Percentiles rank a stretch among this genome's conserved stretches.
phyloP scores from a whole-genome alignment of 2,888 invertebrate genomes.

The Dolichopus griseipennis region DNA sequence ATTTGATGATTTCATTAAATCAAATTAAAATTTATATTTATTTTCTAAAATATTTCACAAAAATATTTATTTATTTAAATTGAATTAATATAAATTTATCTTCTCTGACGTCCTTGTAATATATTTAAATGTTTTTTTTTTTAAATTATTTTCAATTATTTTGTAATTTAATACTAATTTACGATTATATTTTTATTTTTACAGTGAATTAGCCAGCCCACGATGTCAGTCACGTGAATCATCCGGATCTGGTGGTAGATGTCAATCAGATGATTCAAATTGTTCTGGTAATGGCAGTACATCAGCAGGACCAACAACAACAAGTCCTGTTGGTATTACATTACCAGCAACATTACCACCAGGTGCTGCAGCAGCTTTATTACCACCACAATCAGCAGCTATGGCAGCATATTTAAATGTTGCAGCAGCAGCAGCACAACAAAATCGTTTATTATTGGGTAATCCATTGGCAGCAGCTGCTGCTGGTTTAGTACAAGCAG shows the following conservation, averaged over 20 bases:
- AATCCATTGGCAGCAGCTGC: constrained; percentile 66
- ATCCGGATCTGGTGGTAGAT: constrained; percentile 55
- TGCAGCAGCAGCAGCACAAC: constrained; percentile 61
- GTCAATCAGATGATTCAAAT: constrained; percentile 69
- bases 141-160: too few relatives aligned
- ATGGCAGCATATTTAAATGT: constrained; percentile 73
- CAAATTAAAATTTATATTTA: background rate
- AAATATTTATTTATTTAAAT: background rate
- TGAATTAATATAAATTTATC: background rate
- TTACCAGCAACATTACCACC: constrained; percentile 60
- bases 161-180: background rate
- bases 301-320: constrained; percentile 44
- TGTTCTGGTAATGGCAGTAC: constrained; percentile 54
- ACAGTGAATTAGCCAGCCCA: constrained; percentile 65
- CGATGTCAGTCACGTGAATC: constrained; percentile 77
- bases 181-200: constrained; percentile 44
- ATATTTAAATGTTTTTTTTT: too few relatives aligned
- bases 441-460: constrained; percentile 65
- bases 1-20: background rate
- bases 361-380: constrained; percentile 53
- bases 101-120: too few relatives aligned
- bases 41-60: background rate
- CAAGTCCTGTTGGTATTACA: constrained; percentile 58
- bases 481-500: constrained; percentile 46
- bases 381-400: constrained; percentile 72